These are phyloP conservation scores for Pristis pectinata DNA, from an alignment of 2,797 vertebrate species.

Conservation along the genomic window DNA sequence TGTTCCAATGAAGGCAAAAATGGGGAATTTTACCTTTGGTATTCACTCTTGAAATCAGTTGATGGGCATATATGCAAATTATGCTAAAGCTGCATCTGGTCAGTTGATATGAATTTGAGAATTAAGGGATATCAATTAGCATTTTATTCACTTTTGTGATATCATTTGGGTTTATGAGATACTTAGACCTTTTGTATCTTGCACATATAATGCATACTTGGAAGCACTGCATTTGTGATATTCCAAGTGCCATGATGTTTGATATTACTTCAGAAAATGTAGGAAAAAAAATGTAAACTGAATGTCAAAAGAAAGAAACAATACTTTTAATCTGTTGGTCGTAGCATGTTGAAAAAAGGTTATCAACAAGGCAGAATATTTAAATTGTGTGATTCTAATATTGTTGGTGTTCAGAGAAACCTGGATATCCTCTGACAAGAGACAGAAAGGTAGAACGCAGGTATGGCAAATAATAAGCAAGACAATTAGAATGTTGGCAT, in stretches of 20 bases:
- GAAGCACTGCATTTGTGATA: background rate
- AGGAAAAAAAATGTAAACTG: background rate
- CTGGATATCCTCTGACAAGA: too few relatives aligned
- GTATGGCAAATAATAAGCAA: too few relatives aligned
- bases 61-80: background rate
- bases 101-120: background rate
- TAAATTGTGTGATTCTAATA: too few relatives aligned
- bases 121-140: background rate
- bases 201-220: background rate
- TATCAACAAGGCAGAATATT: too few relatives aligned
- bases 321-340: background rate
- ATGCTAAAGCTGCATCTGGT: background rate
- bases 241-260: background rate
- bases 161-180: background rate
- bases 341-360: background rate
- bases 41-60: background rate
- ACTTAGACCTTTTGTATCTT: background rate
- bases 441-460: too few relatives aligned
- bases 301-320: background rate
- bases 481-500: too few relatives aligned
- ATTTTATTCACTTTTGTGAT: background rate
- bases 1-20: background rate
- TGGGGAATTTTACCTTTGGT: background rate
- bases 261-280: background rate
- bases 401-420: too few relatives aligned